These are phyloP conservation scores for Pseudolycoriella hygida DNA, from an alignment of 2,888 invertebrate genomes.

Conservation along the genomic window DNA sequence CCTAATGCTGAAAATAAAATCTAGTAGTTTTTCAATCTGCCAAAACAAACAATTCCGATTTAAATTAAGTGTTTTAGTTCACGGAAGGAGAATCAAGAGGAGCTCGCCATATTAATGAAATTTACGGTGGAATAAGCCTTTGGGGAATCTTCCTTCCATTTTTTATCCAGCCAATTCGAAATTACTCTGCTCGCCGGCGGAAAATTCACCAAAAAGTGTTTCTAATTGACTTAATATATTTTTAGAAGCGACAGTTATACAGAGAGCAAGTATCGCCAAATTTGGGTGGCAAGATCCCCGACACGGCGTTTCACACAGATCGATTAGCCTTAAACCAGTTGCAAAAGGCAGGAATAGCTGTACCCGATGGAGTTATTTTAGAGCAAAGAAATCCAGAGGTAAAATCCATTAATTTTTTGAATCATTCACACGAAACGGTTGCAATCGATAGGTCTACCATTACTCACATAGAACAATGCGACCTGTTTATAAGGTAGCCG, in stretches of 20 bases:
- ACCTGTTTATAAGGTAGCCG: constrained; percentile 28
- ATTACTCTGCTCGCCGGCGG: too few relatives aligned
- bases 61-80: too few relatives aligned
- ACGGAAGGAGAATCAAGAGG: too few relatives aligned
- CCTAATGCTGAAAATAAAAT: too few relatives aligned
- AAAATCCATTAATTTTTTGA: constrained; percentile 4
- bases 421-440: not conserved
- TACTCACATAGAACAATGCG: constrained; percentile 21
- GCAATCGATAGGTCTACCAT: constrained; percentile 21
- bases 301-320: constrained; percentile 40
- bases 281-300: constrained; percentile 43
- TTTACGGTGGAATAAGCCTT: too few relatives aligned
- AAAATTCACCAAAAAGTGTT: too few relatives aligned
- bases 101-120: too few relatives aligned
- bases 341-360: constrained; percentile 40
- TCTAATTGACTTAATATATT: too few relatives aligned
- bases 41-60: too few relatives aligned
- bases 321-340: constrained; percentile 38
- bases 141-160: too few relatives aligned
- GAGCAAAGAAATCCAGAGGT: constrained; percentile 31
- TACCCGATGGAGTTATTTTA: constrained; percentile 38
- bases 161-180: too few relatives aligned
- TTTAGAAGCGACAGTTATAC: constrained; percentile 42
- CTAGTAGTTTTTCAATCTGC: too few relatives aligned
- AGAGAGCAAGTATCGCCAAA: constrained; percentile 42